Evolutionary conservation across 2,888 invertebrate genomes (phyloP), one percentile per base, ranked within the genome.

Genomic region (Deilephila porcellus): DNA sequence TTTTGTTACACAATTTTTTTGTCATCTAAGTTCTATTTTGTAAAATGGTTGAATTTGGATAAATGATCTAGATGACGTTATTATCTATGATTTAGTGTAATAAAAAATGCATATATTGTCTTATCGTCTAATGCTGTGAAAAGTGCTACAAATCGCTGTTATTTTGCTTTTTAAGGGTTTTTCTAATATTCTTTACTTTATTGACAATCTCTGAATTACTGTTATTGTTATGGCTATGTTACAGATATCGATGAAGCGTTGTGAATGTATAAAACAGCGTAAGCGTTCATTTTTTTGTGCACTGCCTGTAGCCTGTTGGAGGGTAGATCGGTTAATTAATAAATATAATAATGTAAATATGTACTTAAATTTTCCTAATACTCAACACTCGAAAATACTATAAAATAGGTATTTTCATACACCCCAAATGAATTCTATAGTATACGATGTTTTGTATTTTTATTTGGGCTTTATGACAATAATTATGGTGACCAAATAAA

Each of bases 251-350:
- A 25, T 52, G 45, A 20, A 67, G 7, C 25, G 52, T 14, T 14
- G 14, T 52, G 14, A 25, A 5, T 52, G 67, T 4, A 52, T 52
- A 67, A 45, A 45, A 45, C 14, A 11, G 45, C 6, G 19, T 56
- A 25, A 25, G 14, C 25, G 45, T 20, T 67, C 19, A 14, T 64
- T 37, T 64, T 34, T 19, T 32, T 25, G 14, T 8, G 32, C 32
- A n/a, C 11, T 64, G 19, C 8, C 25, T 25, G 34, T 67, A 52
- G 11, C 25, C n/a, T 19, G 34, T 20, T 25, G 20, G 67, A 67
- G 67, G 67, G 67, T 67, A 67, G 67, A 67, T 52, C 45, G 45
- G 64, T 67, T 67, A 45, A 14, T 37, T 37, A 37, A 52, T 67
- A 17, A 67, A 67, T 45, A 67, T 17, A 25, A 52, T 37, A 14